A percentile compares a stretch with the other conserved stretches of the same genome.
phyloP scores from a whole-genome alignment of 2,113 vertebrate genomes.

The Galeopterus variegatus region DNA sequence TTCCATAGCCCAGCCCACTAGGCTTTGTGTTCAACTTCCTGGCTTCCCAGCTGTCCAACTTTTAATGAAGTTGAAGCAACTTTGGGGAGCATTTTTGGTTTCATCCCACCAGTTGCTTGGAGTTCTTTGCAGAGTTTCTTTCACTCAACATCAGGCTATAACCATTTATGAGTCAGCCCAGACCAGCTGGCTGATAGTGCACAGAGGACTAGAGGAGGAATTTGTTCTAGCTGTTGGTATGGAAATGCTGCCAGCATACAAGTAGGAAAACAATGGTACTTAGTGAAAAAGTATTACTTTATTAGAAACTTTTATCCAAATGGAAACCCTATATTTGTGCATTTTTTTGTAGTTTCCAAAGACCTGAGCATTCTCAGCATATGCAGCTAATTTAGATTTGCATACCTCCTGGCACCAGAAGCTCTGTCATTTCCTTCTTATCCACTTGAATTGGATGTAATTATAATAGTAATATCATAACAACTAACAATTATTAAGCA shows the following conservation, averaged over 20 bases:
- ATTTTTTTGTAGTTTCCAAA: background rate
- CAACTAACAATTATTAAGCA: background rate
- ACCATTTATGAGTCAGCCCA: conserved; percentile 70
- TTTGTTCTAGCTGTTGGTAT: conserved; percentile 67
- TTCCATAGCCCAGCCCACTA: background rate
- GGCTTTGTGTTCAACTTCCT: background rate
- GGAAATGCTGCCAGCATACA: conserved; percentile 38
- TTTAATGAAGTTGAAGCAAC: conserved; percentile 25
- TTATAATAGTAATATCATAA: background rate
- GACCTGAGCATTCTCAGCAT: background rate
- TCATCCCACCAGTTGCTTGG: conserved; percentile 8
- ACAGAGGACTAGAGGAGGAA: conserved; percentile 53
- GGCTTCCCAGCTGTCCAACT: background rate
- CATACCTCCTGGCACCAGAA: background rate
- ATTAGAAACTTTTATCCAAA: conserved; percentile 44
- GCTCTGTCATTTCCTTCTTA: background rate
- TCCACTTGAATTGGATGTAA: background rate
- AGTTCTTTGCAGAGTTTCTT: conserved; percentile 62
- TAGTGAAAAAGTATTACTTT: conserved; percentile 7
- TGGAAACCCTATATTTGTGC: background rate
- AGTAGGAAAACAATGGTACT: background rate
- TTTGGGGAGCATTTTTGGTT: conserved; percentile 47
- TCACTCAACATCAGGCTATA: conserved; percentile 64
- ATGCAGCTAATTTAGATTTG: background rate
- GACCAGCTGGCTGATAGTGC: conserved; percentile 68